phyloP scores from a whole-genome alignment of 2,888 invertebrate species.

The Machimus rusticus region DNA sequence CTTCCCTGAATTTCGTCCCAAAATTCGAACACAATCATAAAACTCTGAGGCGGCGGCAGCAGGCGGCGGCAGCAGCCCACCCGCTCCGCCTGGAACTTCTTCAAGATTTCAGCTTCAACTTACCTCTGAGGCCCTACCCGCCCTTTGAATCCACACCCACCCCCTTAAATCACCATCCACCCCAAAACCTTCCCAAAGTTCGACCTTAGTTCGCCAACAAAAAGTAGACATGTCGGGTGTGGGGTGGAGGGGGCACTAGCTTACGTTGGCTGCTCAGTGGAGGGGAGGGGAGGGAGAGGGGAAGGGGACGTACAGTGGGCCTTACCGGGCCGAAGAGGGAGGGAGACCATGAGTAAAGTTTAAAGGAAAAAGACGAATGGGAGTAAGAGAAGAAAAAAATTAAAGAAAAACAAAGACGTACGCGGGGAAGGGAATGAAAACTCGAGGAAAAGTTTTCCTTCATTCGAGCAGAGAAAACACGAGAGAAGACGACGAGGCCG shows the following conservation, averaged over 20 bases:
- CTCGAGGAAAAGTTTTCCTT: conserved; percentile 38
- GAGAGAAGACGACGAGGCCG: neutral
- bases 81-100: neutral
- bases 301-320: neutral
- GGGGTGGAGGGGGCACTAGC: neutral
- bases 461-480: neutral
- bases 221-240: neutral
- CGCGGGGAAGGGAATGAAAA: conserved; percentile 9
- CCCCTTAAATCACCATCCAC: neutral
- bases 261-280: neutral
- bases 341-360: conserved; percentile 2
- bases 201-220: conserved; percentile 31
- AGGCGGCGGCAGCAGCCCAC: neutral
- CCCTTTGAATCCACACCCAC: neutral
- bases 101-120: neutral
- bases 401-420: conserved; percentile 12
- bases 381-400: neutral
- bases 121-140: neutral
- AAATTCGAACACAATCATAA: conserved; percentile 16
- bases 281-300: neutral
- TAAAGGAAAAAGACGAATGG: conserved; percentile 13
- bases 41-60: neutral
- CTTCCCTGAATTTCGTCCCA: neutral
- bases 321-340: neutral
- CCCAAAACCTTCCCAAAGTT: conserved; percentile 9